These are phyloP conservation scores for Nestor notabilis DNA, from an alignment of 2,113 vertebrate species.

Conservation along the genomic window DNA sequence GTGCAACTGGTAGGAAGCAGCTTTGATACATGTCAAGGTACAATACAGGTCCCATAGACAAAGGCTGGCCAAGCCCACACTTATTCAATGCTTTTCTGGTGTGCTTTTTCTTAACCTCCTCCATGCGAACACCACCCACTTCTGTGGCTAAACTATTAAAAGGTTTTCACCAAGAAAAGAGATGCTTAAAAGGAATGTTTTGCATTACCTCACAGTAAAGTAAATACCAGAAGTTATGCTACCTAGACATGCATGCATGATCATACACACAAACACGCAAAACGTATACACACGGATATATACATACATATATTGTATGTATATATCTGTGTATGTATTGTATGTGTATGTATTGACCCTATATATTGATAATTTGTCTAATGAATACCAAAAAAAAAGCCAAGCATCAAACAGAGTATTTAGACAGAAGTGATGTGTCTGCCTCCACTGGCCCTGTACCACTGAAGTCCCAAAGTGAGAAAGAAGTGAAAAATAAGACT, in stretches of 20 bases:
- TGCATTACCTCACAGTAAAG: neutral
- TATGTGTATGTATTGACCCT: neutral
- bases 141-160: neutral
- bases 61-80: neutral
- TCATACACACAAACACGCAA: neutral
- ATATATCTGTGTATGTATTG: too few relatives aligned
- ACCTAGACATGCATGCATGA: neutral
- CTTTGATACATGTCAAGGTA: neutral
- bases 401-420: neutral
- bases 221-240: neutral
- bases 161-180: neutral
- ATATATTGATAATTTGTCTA: neutral
- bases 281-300: neutral
- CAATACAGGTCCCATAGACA: neutral
- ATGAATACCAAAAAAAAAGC: neutral
- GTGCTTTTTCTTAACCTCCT: neutral
- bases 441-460: neutral
- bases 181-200: neutral
- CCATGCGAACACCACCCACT: neutral
- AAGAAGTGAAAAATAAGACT: neutral
- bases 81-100: neutral
- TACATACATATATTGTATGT: too few relatives aligned
- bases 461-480: neutral
- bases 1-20: neutral
- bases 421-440: neutral